phyloP scores from a whole-genome alignment of 2,113 vertebrate species.

The Phrynosoma blainvillii region DNA sequence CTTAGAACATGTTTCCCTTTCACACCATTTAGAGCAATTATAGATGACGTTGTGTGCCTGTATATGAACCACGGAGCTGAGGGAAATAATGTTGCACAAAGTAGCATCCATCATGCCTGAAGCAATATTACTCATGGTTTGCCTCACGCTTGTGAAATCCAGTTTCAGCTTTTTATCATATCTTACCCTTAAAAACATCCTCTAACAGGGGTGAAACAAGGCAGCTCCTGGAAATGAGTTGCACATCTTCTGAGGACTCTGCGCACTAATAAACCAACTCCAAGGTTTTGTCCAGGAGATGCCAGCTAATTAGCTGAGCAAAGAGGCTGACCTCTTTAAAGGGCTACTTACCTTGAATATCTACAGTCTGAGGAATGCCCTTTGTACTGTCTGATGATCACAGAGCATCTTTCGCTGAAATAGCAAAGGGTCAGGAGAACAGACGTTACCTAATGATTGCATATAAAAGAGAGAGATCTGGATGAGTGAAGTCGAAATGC shows the following conservation, averaged over 20 bases:
- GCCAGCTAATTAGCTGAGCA: slow-evolving; percentile 43
- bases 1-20: slow-evolving; percentile 55
- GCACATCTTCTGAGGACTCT: slow-evolving; percentile 23
- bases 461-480: neutral
- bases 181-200: slow-evolving; percentile 50
- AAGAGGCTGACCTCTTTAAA: neutral
- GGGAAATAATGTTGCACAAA: slow-evolving; percentile 53
- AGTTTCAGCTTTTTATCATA: slow-evolving; percentile 53
- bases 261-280: slow-evolving; percentile 12
- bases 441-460: neutral
- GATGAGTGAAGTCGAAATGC: slow-evolving; percentile 33
- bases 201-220: slow-evolving; percentile 40
- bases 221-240: slow-evolving; percentile 21
- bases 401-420: slow-evolving; percentile 29
- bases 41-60: slow-evolving; percentile 32
- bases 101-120: slow-evolving; percentile 38
- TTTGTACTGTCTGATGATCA: slow-evolving; percentile 42
- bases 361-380: neutral
- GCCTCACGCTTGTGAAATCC: slow-evolving; percentile 41
- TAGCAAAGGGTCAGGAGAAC: neutral
- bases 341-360: neutral
- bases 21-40: slow-evolving; percentile 55
- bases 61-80: slow-evolving; percentile 16
- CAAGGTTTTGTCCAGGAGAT: slow-evolving; percentile 21
- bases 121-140: slow-evolving; percentile 27